A percentile compares a stretch with the other conserved stretches of the same genome.
These are phyloP conservation scores for Oncorhynchus clarkii DNA, from an alignment of 2,113 vertebrate species.

Conservation along the genomic window DNA sequence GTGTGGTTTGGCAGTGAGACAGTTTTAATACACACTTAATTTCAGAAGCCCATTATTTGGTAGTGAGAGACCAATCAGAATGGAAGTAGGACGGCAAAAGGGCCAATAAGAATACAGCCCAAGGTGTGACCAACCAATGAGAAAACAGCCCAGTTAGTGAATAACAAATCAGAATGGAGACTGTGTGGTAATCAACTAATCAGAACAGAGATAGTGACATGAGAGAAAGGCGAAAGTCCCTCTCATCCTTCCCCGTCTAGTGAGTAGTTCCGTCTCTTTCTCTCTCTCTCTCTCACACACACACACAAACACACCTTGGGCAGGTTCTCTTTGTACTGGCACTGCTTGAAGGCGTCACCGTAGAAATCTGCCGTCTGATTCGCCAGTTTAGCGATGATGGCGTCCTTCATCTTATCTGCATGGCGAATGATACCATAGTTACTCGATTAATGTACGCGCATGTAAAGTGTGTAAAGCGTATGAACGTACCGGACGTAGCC, in stretches of 20 bases:
- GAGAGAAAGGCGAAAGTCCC: no score
- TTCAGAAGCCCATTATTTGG: conserved; percentile 21
- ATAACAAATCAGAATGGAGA: not conserved
- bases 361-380: conserved; percentile 98
- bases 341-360: conserved; percentile 96
- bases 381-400: conserved; percentile 92
- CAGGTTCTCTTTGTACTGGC: conserved; percentile 96
- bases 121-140: conserved; percentile 23
- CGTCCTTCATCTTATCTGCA: conserved; percentile 97
- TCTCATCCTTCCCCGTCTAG: no score
- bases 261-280: no score
- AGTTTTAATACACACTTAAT: not conserved
- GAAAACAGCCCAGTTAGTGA: conserved; percentile 47
- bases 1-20: not conserved
- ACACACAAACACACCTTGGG: conserved; percentile 81
- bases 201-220: no score
- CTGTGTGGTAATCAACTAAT: no score
- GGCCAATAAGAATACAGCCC: not conserved
- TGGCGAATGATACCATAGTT: conserved; percentile 15
- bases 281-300: no score
- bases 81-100: not conserved
- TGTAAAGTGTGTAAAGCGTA: not conserved
- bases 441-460: not conserved
- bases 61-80: conserved; percentile 24
- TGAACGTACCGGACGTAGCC: conserved; percentile 88